Conservation (phyloP, 2,797 vertebrate genomes). For the Myotis vivesi region DNA sequence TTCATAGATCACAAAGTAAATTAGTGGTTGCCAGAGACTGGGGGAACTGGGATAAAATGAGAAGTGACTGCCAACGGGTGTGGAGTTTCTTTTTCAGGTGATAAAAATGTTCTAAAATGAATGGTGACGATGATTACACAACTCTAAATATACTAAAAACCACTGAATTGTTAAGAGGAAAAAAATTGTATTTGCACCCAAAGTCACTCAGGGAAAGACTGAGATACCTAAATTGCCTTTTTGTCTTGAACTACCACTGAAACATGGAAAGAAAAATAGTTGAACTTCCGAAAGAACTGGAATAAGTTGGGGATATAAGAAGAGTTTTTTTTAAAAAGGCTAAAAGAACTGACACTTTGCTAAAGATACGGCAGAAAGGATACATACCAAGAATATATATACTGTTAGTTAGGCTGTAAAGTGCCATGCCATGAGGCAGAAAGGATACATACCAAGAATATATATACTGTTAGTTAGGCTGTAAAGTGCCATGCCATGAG, state of each 20-base stretch:
- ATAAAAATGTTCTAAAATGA: constrained; percentile 34
- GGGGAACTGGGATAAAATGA: not conserved
- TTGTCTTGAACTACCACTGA: constrained; percentile 37
- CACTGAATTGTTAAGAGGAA: not conserved
- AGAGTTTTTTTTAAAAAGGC: not conserved
- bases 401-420: not conserved
- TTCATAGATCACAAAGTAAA: not conserved
- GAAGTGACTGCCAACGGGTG: not conserved
- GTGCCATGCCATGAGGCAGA: not conserved
- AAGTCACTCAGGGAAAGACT: constrained; percentile 46
- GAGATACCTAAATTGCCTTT: constrained; percentile 27
- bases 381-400: not conserved
- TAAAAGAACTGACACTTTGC: not conserved
- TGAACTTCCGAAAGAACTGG: constrained; percentile 10
- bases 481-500: not conserved
- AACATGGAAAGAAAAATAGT: not conserved
- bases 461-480: not conserved
- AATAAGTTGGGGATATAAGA: not conserved
- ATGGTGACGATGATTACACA: not conserved
- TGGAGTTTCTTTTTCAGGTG: not conserved
- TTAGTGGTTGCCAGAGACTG: not conserved
- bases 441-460: not conserved
- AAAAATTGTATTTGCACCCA: not conserved
- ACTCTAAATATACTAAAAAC: constrained; percentile 42
- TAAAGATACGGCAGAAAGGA: not conserved